These are phyloP conservation scores for Clarias gariepinus DNA, from an alignment of 2,113 vertebrate species.

Conservation along the genomic window DNA sequence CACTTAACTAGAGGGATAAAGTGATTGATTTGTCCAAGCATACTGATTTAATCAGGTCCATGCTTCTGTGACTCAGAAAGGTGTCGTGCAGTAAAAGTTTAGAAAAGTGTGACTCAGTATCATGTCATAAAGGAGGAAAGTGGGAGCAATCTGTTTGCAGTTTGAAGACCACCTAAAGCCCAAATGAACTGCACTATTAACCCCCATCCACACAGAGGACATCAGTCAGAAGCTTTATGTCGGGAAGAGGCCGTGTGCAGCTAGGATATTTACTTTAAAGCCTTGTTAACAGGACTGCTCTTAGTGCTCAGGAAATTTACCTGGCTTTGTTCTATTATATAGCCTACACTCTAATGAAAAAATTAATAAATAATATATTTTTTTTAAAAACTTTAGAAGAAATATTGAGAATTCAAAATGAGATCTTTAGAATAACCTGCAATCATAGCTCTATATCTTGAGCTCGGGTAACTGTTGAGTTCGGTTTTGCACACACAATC, in stretches of 20 bases:
- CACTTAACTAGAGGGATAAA: background rate
- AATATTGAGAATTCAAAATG: too few species aligned
- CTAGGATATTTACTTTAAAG: background rate
- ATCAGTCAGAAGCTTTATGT: slow-evolving; percentile 27
- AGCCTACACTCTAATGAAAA: background rate
- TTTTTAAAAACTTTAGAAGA: background rate
- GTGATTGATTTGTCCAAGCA: background rate
- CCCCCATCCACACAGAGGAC: slow-evolving; percentile 55
- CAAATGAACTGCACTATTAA: slow-evolving; percentile 50
- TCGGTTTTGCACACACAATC: background rate
- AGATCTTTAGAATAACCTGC: background rate
- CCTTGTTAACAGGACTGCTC: background rate
- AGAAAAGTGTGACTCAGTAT: slow-evolving; percentile 54
- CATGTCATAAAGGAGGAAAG: slow-evolving; percentile 58
- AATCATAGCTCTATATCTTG: background rate
- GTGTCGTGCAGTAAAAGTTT: background rate
- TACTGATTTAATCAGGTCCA: background rate
- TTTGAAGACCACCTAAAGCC: slow-evolving; percentile 56
- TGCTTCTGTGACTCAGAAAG: slow-evolving; percentile 8
- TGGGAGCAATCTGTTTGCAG: slow-evolving; percentile 61
- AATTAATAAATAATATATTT: too few species aligned
- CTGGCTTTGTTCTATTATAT: background rate
- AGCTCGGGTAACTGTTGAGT: background rate
- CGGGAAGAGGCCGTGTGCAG: background rate
- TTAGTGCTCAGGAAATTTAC: background rate